phyloP scores from a whole-genome alignment of 2,113 vertebrate species.

The Platysteira castanea region DNA sequence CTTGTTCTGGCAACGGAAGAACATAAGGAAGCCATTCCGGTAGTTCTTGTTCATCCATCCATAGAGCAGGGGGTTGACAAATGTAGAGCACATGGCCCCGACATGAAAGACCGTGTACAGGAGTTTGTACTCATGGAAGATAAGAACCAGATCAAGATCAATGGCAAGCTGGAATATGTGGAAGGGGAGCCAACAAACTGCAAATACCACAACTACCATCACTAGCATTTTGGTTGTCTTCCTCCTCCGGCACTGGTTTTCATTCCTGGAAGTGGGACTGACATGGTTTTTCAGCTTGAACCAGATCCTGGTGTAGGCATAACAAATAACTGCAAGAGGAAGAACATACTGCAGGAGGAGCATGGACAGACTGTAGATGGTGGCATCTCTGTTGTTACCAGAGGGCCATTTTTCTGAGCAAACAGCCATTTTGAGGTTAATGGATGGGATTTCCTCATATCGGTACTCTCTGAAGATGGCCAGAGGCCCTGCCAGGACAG shows the following conservation, averaged over 20 bases:
- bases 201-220: conserved; percentile 87
- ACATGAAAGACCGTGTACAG: conserved; percentile 90
- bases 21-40: conserved; percentile 88
- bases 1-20: conserved; percentile 87
- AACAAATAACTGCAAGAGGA: conserved; percentile 86
- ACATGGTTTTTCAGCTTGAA: conserved; percentile 88
- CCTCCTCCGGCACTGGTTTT: conserved; percentile 79
- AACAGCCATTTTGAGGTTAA: conserved; percentile 83
- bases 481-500: conserved; percentile 83
- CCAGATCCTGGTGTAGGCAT: conserved; percentile 90
- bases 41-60: conserved; percentile 98
- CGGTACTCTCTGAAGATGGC: conserved; percentile 90
- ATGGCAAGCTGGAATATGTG: conserved; percentile 88
- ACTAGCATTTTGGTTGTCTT: conserved; percentile 93
- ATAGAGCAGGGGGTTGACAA: conserved; percentile 87
- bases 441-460: conserved; percentile 82
- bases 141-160: conserved; percentile 84
- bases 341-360: conserved; percentile 87
- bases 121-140: conserved; percentile 88
- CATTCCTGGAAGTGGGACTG: conserved; percentile 81
- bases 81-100: conserved; percentile 90
- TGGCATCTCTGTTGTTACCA: conserved; percentile 80
- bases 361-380: conserved; percentile 92
- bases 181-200: conserved; percentile 88
- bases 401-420: conserved; percentile 91